Evolutionary conservation across 2,797 vertebrate species (phyloP).

Genomic region (Echeneis naucrates): DNA sequence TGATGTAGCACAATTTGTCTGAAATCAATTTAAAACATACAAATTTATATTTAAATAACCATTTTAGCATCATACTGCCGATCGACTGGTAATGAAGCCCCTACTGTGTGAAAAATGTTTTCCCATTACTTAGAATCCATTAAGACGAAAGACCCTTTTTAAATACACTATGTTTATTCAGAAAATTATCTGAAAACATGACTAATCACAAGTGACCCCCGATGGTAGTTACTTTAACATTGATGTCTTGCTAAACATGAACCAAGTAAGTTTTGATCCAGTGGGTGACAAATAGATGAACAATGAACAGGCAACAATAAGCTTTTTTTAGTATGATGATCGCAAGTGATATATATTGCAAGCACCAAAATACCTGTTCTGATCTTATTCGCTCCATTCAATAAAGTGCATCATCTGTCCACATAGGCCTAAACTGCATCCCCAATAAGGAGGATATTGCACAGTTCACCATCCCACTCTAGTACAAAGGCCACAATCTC

Average conservation of each 20-base stretch:
- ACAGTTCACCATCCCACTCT: constrained; percentile 45
- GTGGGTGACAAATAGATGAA: constrained; percentile 57
- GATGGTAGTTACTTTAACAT: constrained; percentile 54
- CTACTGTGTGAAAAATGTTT: constrained; percentile 1
- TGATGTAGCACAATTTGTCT: neutral
- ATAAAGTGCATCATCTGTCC: constrained; percentile 77
- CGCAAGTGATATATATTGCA: constrained; percentile 69
- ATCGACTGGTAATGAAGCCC: neutral
- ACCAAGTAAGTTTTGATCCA: constrained; percentile 58
- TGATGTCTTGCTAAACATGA: constrained; percentile 72
- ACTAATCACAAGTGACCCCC: constrained; percentile 42
- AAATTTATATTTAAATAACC: neutral
- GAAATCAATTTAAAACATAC: neutral
- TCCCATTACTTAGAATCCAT: neutral
- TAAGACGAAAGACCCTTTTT: constrained; percentile 28
- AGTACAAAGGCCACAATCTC: constrained; percentile 56
- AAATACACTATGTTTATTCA: constrained; percentile 75
- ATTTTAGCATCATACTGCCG: neutral
- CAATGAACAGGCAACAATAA: constrained; percentile 48
- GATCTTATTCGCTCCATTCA: constrained; percentile 55
- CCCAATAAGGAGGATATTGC: constrained; percentile 56
- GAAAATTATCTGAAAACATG: constrained; percentile 68
- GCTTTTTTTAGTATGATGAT: constrained; percentile 70
- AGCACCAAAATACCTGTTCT: constrained; percentile 54
- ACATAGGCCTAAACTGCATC: constrained; percentile 36